A percentile compares a stretch with the other conserved stretches of the same genome.
These are phyloP conservation scores for Furnarius figulus DNA, from an alignment of 2,113 vertebrate species.

Conservation along the genomic window DNA sequence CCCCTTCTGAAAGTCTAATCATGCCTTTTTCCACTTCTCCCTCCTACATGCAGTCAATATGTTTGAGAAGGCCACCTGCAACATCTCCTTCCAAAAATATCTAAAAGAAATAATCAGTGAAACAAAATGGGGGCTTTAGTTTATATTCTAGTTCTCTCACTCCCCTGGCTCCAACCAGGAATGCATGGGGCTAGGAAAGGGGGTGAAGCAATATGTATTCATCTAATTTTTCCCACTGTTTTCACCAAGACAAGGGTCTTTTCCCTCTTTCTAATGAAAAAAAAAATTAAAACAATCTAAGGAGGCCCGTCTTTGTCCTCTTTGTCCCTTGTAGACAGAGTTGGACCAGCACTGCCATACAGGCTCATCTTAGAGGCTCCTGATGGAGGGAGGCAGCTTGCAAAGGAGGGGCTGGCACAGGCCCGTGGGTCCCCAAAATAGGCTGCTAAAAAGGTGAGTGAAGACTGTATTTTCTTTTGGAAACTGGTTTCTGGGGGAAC, in stretches of 20 bases:
- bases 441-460: neutral
- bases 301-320: neutral
- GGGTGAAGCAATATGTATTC: neutral
- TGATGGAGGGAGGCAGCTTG: neutral
- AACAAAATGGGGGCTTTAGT: neutral
- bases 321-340: neutral
- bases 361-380: neutral
- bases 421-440: neutral
- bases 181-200: neutral
- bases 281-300: neutral
- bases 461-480: neutral
- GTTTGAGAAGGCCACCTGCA: neutral
- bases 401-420: neutral
- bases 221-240: neutral
- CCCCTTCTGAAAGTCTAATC: neutral
- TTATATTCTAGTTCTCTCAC: neutral
- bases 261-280: neutral
- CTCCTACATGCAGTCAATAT: accelerated
- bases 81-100: neutral
- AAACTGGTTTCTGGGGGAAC: neutral
- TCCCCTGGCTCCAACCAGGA: neutral
- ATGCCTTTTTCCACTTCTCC: neutral
- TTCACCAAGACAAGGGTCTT: neutral
- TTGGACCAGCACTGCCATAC: neutral
- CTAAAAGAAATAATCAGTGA: neutral